These are phyloP conservation scores for Bombus impatiens DNA, from an alignment of 1,140 invertebrate genomes.

Conservation along the genomic window DNA sequence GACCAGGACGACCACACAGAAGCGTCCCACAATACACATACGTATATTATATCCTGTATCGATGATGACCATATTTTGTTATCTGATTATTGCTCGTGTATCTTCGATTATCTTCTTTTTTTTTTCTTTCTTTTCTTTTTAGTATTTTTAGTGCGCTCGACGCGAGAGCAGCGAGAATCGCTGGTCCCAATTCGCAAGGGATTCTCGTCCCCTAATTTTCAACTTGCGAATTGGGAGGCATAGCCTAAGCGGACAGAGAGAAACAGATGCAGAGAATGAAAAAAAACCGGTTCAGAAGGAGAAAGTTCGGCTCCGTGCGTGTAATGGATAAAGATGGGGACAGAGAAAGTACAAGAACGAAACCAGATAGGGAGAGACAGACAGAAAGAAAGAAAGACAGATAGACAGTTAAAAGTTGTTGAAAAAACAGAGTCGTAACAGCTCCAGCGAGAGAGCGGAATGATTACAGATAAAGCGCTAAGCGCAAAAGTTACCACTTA, in stretches of 20 bases:
- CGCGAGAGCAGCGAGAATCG: conserved; percentile 25
- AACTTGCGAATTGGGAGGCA: conserved; percentile 32
- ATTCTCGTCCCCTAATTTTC: background rate
- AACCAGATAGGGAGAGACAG: conserved; percentile 27
- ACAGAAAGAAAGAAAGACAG: conserved; percentile 5
- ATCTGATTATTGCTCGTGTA: background rate
- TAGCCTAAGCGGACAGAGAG: conserved; percentile 38
- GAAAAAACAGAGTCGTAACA: conserved; percentile 26
- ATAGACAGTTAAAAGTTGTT: background rate
- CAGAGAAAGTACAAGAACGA: conserved; percentile 9
- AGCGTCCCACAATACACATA: background rate
- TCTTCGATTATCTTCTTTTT: background rate
- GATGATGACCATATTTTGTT: background rate
- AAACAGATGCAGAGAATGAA: conserved; percentile 42
- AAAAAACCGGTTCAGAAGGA: conserved; percentile 24
- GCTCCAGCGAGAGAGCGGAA: conserved; percentile 32
- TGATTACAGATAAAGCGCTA: conserved; percentile 42
- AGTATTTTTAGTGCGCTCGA: conserved; percentile 16
- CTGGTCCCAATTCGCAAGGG: conserved; percentile 8
- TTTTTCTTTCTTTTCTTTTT: background rate
- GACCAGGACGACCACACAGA: conserved; percentile 28
- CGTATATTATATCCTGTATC: background rate
- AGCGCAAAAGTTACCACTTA: conserved; percentile 39
- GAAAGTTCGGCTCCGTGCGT: conserved; percentile 22
- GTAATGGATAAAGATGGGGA: conserved; percentile 18